phyloP scores from a whole-genome alignment of 2,797 vertebrate genomes.

The Pelochelys cantorii region DNA sequence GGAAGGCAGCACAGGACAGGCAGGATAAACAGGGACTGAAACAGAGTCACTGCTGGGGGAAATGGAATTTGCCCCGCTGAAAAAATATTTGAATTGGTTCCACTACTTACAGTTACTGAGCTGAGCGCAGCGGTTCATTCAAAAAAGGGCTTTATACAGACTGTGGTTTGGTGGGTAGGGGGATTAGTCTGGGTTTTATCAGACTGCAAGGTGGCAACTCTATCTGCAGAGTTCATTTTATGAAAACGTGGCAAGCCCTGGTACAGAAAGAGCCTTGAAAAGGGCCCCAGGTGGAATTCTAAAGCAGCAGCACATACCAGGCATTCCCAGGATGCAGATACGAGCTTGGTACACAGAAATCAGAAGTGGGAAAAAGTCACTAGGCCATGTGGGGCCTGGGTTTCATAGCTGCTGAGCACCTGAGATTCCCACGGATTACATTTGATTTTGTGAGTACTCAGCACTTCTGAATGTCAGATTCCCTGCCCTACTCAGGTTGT shows the following conservation, averaged over 20 bases:
- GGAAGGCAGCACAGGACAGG: too few relatives aligned
- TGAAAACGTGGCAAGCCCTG: neutral
- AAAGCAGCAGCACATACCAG: neutral
- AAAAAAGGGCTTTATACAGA: neutral
- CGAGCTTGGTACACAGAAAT: neutral
- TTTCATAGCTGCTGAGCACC: neutral
- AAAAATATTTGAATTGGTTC: neutral
- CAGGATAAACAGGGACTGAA: neutral
- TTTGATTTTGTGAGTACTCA: neutral
- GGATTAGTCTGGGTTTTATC: rapidly evolving
- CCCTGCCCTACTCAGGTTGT: neutral
- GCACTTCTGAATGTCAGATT: neutral
- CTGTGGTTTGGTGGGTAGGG: neutral
- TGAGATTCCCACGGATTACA: neutral
- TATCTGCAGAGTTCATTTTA: neutral
- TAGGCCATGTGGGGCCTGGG: neutral
- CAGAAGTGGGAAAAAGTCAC: neutral
- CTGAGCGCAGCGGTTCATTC: neutral
- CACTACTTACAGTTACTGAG: neutral
- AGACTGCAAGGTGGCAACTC: neutral
- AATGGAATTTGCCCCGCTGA: neutral
- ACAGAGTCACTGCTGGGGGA: neutral
- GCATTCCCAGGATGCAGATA: neutral
- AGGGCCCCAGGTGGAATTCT: neutral
- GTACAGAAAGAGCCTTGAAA: neutral